phyloP scores from a whole-genome alignment of 2,797 vertebrate genomes.

The Mormyrops attenuatus region DNA sequence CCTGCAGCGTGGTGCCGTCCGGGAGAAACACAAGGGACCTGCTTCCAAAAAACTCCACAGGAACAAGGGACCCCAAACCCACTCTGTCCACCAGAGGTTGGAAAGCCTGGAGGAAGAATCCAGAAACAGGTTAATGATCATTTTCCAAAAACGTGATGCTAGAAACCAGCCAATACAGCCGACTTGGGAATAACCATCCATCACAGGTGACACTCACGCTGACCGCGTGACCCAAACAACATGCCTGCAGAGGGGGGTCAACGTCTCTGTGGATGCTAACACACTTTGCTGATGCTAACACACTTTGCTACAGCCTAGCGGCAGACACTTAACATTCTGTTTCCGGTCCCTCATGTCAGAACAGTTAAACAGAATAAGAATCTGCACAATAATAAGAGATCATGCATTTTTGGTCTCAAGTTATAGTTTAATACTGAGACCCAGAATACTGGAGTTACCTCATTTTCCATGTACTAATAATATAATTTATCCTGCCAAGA shows the following conservation, averaged over 20 bases:
- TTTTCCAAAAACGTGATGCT: neutral
- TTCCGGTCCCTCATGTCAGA: neutral
- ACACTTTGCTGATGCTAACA: neutral
- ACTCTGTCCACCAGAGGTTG: conserved; percentile 89
- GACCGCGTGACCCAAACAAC: neutral
- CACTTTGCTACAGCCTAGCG: neutral
- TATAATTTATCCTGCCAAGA: neutral
- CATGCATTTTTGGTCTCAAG: neutral
- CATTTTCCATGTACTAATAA: neutral
- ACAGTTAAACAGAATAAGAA: neutral
- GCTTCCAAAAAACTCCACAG: conserved; percentile 87
- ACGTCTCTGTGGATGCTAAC: neutral
- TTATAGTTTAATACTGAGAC: neutral
- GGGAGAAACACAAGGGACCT: conserved; percentile 81
- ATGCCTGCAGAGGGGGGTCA: neutral
- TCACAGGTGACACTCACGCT: neutral
- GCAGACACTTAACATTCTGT: neutral
- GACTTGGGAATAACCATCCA: neutral
- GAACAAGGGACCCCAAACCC: conserved; percentile 83
- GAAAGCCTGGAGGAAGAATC: conserved; percentile 68
- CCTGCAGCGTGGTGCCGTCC: conserved; percentile 77
- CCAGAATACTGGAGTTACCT: neutral
- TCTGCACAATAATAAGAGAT: neutral
- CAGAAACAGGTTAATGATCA: neutral
- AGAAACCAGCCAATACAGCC: neutral